phyloP scores from a whole-genome alignment of 2,797 vertebrate species.

The Lagorchestes hirsutus region DNA sequence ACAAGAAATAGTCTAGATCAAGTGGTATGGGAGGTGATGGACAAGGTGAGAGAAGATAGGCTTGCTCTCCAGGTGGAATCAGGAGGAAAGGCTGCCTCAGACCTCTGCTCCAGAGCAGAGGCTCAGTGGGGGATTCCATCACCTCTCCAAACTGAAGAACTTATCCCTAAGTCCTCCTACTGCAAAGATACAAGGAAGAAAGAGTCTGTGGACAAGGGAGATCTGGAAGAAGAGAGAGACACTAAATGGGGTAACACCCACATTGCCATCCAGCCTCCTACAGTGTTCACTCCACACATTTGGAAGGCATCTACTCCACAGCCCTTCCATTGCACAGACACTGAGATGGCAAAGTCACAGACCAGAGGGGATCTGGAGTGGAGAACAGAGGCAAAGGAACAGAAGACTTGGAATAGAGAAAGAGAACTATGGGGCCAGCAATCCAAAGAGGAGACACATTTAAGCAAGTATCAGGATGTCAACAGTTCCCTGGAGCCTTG shows the following conservation, averaged over 20 bases:
- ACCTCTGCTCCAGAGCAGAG: not conserved
- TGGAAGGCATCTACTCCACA: slow-evolving; percentile 3
- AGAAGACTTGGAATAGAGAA: not conserved
- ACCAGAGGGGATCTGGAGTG: not conserved
- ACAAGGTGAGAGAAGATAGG: slow-evolving; percentile 76
- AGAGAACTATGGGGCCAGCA: slow-evolving; percentile 59
- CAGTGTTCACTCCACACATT: not conserved
- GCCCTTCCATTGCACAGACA: not conserved
- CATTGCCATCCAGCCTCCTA: not conserved
- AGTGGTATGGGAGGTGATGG: slow-evolving; percentile 84
- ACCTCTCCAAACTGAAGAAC: slow-evolving; percentile 26
- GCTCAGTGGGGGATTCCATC: not conserved
- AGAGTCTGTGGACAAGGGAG: not conserved
- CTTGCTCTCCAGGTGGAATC: slow-evolving; percentile 43
- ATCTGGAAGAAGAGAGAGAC: not conserved
- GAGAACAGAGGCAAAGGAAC: slow-evolving; percentile 50
- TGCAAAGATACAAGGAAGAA: not conserved
- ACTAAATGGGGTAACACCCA: not conserved
- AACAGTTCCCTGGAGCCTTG: not conserved
- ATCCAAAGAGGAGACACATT: slow-evolving; percentile 25
- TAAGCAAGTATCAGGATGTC: slow-evolving; percentile 33
- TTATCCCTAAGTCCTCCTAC: not conserved
- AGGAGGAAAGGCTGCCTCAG: not conserved
- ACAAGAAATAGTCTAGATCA: slow-evolving; percentile 83
- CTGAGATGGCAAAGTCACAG: not conserved